Base-by-base conservation (phyloP, 2,888 invertebrate genomes). In the Eupsilia transversa region DNA sequence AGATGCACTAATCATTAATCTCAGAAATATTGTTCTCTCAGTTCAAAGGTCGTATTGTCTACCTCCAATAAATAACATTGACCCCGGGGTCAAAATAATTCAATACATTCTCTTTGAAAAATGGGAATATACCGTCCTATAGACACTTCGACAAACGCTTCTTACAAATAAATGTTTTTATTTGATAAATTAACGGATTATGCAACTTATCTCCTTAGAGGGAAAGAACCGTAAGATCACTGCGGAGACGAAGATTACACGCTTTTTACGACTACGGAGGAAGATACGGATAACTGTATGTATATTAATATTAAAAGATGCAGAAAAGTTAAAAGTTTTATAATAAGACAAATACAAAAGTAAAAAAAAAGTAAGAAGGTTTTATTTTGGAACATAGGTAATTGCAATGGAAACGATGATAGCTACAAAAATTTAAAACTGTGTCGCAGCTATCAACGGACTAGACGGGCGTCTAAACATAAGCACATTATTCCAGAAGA, bases 41-140 rank as follows among this genome's bases (percentile, higher is more conserved):
- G 85, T 74, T 86, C 87, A 89, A 77, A 89, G 85, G 85, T 82
- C 79, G 67, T 68, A 75, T 85, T 79, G 82, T 84, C 78, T 83
- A 83, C 83, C 77, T 81, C 74, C 80, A 88, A 92, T 93, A 93
- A 93, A 93, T 93, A 91, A 90, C 86, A 79, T 75, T 83, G 92
- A 93, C 90, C 93, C 79, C 77, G 79, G 79, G 92, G 92, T 93
- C 90, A 88, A 89, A 88, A 90, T 90, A 87, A 91, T 91, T 91
- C 86, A 88, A 90, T 88, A 87, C 85, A 83, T 86, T 86, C 84
- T 85, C 81, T 85, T 90, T 89, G 91, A 90, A 90, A 91, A 91
- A 92, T 86, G 85, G 83, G 78, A 86, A 87, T 87, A 77, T 72
- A 80, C 84, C 77, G 75, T 82, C 68, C 68, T 74, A 73, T 79